Evolutionary conservation across 2,113 vertebrate species (phyloP).

Genomic region (Seriola aureovittata): DNA sequence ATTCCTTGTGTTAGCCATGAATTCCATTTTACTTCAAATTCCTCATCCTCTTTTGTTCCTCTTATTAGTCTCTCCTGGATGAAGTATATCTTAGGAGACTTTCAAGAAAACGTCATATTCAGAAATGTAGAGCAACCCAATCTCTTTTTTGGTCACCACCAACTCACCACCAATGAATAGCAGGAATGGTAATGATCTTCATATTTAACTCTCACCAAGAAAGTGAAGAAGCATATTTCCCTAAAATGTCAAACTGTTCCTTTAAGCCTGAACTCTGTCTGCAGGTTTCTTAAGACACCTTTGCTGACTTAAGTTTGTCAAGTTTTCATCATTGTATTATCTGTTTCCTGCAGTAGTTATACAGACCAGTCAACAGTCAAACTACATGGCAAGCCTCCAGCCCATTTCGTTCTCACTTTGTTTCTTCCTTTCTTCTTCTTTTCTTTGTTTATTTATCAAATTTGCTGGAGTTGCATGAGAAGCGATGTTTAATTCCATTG

Average conservation of each 20-base stretch:
- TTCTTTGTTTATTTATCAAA: neutral
- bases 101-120: neutral
- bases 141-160: neutral
- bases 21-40: no score
- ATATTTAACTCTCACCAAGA: no score
- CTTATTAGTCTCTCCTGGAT: no score
- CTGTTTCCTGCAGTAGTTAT: neutral
- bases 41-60: no score
- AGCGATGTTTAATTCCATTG: constrained; percentile 17
- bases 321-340: neutral
- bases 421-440: neutral
- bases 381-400: neutral
- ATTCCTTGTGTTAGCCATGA: no score
- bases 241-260: no score
- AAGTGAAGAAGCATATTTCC: no score
- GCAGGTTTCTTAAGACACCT: no score
- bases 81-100: no score
- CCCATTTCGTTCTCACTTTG: neutral
- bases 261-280: neutral
- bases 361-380: neutral
- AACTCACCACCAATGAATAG: neutral
- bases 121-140: neutral
- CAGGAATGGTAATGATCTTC: neutral
- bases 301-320: neutral
- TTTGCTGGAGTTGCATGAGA: constrained; percentile 14